Evolutionary conservation across 2,113 vertebrate species (phyloP), one percentile per base, ranked within the genome.

Genomic region (Phalacrocorax carbo): DNA sequence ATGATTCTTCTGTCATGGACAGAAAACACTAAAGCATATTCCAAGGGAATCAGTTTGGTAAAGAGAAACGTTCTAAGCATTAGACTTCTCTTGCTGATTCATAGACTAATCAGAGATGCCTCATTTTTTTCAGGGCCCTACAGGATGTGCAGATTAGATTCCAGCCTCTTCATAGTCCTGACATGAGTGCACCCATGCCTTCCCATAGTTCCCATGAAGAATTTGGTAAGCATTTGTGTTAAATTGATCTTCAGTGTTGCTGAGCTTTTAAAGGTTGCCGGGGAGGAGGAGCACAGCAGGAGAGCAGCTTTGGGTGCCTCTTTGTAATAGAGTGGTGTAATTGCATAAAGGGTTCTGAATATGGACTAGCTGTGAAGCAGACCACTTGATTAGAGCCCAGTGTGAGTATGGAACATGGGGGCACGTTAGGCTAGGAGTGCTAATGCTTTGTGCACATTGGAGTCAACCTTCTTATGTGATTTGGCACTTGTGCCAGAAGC

Each of bases 101-200:
- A 30, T 79, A 55, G 93, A 66, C 58, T 95, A 30, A 96, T 86
- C 19, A 21, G 38, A 86, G 75, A 15, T 94, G 15, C 18, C 36
- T 94, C 23, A 1, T 15, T 26, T n/a, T 88, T 95, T 96, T 6
- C 88, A 99, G 99, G 97, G 99, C 99, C 57, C 97, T 99, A 30
- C 99, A 99, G 90, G 99, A 99, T 93, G 99, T 99, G 27, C 99
- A 99, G 97, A 99, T 99, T 92, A 99, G 99, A 97, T 99, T 99
- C 97, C 99, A 99, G 83, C 99, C 99, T n/a, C 98, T 98, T 72
- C 95, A 98, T 3, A 98, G 97, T 52, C 98, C 98, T 87, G 98
- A 98, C 32, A 96, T 98, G 30, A 97, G 97, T 5, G 82, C 93
- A 15, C 98, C 99, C 17, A 95, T 99, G 66, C 98, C 98, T 52